A percentile compares a stretch with the other conserved stretches of the same genome.
These are phyloP conservation scores for Bradypus variegatus DNA, from an alignment of 2,797 vertebrate genomes.

Conservation along the genomic window DNA sequence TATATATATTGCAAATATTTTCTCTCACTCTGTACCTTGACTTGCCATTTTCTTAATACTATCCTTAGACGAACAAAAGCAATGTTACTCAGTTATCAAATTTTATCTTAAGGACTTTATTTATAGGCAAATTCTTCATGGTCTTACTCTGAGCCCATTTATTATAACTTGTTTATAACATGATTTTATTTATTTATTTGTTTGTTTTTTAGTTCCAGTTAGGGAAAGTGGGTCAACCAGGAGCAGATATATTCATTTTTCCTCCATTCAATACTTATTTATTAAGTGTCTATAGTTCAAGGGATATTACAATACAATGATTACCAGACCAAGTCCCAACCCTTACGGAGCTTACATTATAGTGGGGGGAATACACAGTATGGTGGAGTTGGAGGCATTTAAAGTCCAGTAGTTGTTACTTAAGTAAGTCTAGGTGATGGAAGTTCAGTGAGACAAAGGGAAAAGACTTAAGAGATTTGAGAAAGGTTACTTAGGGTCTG, in stretches of 20 bases:
- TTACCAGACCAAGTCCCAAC: background rate
- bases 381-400: background rate
- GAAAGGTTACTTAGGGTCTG: background rate
- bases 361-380: background rate
- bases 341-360: background rate
- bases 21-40: too few relatives aligned
- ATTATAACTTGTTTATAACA: background rate
- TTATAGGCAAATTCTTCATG: background rate
- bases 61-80: too few relatives aligned
- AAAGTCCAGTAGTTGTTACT: background rate
- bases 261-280: background rate
- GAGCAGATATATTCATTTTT: background rate
- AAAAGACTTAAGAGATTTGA: background rate
- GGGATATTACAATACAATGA: background rate
- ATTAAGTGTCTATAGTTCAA: background rate
- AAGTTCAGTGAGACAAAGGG: background rate
- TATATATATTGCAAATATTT: too few relatives aligned
- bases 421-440: background rate
- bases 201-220: background rate
- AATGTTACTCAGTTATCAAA: background rate
- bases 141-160: background rate
- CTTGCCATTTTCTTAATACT: too few relatives aligned
- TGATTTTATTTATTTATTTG: background rate
- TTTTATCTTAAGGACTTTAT: conserved; percentile 17
- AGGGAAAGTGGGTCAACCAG: background rate